A percentile compares a stretch with the other conserved stretches of the same genome.
Conservation (phyloP, 2,797 vertebrate genomes). For the Eremophila alpestris region DNA sequence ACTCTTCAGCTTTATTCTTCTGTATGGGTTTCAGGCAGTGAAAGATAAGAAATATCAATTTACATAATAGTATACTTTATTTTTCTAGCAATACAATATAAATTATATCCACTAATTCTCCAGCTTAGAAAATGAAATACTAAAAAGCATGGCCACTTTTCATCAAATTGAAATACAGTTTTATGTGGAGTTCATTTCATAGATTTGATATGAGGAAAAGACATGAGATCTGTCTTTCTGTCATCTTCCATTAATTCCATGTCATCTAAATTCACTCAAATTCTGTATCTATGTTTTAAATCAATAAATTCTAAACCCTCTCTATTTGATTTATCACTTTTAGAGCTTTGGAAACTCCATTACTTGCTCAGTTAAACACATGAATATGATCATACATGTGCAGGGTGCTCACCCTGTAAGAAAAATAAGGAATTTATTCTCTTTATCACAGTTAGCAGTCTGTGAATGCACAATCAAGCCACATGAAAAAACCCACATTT, state of each 20-base stretch:
- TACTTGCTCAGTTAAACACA: not conserved
- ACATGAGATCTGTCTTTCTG: not conserved
- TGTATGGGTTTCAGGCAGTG: not conserved
- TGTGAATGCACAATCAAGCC: not conserved
- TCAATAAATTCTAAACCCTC: not conserved
- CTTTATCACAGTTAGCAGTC: not conserved
- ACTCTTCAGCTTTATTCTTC: not conserved
- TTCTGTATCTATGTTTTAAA: not conserved
- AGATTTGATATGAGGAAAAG: not conserved
- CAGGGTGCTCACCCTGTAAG: not conserved
- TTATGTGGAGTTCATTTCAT: not conserved
- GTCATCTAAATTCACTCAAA: not conserved
- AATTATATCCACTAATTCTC: not conserved
- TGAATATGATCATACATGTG: not conserved
- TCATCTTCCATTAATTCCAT: not conserved
- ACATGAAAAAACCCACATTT: not conserved
- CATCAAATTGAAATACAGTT: not conserved
- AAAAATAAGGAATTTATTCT: not conserved
- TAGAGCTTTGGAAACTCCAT: not conserved
- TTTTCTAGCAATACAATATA: not conserved
- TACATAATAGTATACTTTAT: not conserved
- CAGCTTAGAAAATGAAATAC: not conserved
- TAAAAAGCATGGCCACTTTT: not conserved
- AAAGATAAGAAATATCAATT: not conserved
- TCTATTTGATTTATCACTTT: not conserved